phyloP scores from a whole-genome alignment of 2,888 invertebrate species.

The Cartodere bifasciata region DNA sequence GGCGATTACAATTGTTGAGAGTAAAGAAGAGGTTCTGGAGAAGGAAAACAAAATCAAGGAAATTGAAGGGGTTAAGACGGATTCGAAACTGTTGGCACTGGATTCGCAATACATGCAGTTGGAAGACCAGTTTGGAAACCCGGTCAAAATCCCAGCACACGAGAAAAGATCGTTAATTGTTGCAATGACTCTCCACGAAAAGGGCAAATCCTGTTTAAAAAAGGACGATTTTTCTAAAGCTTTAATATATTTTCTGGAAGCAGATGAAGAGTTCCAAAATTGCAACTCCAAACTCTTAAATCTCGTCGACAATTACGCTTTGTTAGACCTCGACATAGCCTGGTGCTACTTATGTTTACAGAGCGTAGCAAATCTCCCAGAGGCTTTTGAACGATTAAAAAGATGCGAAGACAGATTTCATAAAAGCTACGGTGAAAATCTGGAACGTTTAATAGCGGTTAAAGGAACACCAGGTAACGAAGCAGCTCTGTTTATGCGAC shows the following conservation, averaged over 20 bases:
- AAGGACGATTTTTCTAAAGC: constrained; percentile 55
- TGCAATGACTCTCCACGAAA: constrained; percentile 70
- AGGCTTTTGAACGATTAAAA: constrained; percentile 55
- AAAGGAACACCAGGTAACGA: constrained; percentile 53
- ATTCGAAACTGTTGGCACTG: constrained; percentile 34
- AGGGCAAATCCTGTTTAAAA: constrained; percentile 56
- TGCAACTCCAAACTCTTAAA: constrained; percentile 53
- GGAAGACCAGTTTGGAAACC: constrained; percentile 67
- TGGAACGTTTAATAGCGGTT: constrained; percentile 47
- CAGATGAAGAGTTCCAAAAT: constrained; percentile 60
- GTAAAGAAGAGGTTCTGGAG: constrained; percentile 28
- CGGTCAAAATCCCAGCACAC: constrained; percentile 52
- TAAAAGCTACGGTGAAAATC: constrained; percentile 51
- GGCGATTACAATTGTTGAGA: constrained; percentile 40
- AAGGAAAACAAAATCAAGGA: constrained; percentile 28
- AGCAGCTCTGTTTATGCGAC: constrained; percentile 59
- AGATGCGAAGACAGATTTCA: constrained; percentile 54
- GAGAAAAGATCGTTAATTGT: constrained; percentile 59
- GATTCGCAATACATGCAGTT: constrained; percentile 48
- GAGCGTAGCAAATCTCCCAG: constrained; percentile 56
- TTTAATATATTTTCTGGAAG: constrained; percentile 61
- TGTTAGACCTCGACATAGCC: constrained; percentile 74
- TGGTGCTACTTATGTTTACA: constrained; percentile 77
- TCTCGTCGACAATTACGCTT: constrained; percentile 69
- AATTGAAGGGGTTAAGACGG: constrained; percentile 31